phyloP scores from a whole-genome alignment of 1,140 invertebrate species.

The Agrypnia vestita region DNA sequence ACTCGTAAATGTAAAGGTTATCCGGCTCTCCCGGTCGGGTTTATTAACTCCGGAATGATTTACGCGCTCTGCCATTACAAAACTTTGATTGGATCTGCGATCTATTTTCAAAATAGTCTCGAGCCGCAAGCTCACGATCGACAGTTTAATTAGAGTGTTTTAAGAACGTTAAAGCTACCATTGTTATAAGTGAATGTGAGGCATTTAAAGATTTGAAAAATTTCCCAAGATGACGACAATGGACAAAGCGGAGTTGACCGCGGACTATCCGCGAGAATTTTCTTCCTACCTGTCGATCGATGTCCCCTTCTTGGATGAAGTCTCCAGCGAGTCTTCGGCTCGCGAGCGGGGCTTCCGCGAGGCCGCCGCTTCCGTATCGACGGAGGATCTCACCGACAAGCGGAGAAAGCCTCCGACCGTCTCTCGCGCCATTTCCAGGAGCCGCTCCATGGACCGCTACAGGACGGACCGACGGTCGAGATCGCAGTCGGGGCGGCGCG shows the following conservation, averaged over 20 bases:
- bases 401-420: conserved; percentile 35
- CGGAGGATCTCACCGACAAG: conserved; percentile 48
- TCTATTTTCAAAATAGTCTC: too few relatives aligned
- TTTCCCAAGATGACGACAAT: conserved; percentile 49
- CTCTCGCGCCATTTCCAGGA: conserved; percentile 50
- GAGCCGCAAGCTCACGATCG: too few relatives aligned
- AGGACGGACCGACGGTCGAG: conserved; percentile 38
- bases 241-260: conserved; percentile 45
- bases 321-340: conserved; percentile 47
- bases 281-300: conserved; percentile 54
- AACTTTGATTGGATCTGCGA: conserved; percentile 2
- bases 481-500: conserved; percentile 61
- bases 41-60: conserved; percentile 2
- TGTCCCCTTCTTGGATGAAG: conserved; percentile 49
- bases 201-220: conserved; percentile 16
- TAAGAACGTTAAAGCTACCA: too few relatives aligned
- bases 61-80: neutral
- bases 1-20: conserved; percentile 21
- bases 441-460: conserved; percentile 55
- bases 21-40: neutral
- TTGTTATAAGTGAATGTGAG: neutral
- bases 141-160: too few relatives aligned
- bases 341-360: conserved; percentile 35
- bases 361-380: conserved; percentile 38
- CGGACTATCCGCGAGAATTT: conserved; percentile 53